These are phyloP conservation scores for Gryon sp. DNA, from an alignment of 1,140 invertebrate genomes.

Conservation along the genomic window DNA sequence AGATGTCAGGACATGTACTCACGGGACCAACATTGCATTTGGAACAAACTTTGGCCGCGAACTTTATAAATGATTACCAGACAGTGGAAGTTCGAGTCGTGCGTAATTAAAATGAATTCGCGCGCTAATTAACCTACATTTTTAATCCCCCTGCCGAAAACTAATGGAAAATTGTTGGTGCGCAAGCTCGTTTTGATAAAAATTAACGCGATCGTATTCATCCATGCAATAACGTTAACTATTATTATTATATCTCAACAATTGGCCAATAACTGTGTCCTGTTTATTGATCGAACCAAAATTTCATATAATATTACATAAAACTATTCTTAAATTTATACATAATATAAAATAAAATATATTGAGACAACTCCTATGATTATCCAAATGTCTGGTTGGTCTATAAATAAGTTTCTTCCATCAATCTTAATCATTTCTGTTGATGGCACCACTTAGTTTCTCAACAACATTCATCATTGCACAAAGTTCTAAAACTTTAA, in stretches of 20 bases:
- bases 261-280: no score
- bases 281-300: background rate
- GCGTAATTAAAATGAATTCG: constrained; percentile 39
- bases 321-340: no score
- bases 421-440: no score
- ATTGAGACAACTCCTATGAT: no score
- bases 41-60: constrained; percentile 12
- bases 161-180: constrained; percentile 20
- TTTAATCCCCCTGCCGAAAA: constrained; percentile 29
- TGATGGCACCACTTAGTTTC: no score
- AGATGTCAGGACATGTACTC: constrained; percentile 1
- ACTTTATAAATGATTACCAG: constrained; percentile 42
- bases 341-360: no score
- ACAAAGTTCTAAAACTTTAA: no score
- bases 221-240: background rate
- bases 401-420: no score
- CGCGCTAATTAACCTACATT: constrained; percentile 41
- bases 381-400: no score
- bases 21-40: background rate
- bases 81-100: constrained; percentile 3
- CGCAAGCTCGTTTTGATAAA: background rate
- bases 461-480: no score
- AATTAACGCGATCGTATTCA: background rate
- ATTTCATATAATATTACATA: background rate
- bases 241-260: no score